These are phyloP conservation scores for Onychorhynchus coronatus DNA, from an alignment of 2,113 vertebrate genomes.

Conservation along the genomic window DNA sequence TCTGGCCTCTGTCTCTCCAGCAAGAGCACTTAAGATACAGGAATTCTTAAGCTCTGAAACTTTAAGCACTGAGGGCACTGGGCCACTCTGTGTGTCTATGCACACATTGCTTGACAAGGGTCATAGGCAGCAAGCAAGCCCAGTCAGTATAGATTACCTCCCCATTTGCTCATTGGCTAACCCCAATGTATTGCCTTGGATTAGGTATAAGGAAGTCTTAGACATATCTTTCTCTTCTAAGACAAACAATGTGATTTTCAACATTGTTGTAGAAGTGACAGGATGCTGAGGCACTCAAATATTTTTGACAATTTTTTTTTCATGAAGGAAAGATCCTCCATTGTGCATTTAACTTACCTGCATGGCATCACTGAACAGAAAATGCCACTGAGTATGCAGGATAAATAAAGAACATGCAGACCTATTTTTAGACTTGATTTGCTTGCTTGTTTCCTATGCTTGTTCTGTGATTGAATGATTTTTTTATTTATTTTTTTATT, in stretches of 20 bases:
- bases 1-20: neutral
- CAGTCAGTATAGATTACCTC: neutral
- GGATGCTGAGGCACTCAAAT: neutral
- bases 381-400: neutral
- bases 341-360: neutral
- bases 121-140: neutral
- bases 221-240: neutral
- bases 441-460: neutral
- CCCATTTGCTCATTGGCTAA: neutral
- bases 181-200: neutral
- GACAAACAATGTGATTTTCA: neutral
- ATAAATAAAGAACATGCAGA: neutral
- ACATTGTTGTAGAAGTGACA: neutral
- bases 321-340: neutral
- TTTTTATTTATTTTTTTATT: conserved; percentile 40
- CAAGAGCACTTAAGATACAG: neutral
- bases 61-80: neutral
- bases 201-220: neutral
- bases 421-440: conserved; percentile 28
- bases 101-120: neutral
- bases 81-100: neutral
- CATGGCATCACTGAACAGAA: neutral
- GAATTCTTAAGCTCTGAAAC: neutral
- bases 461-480: neutral
- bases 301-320: neutral